Percentiles rank a stretch among this genome's conserved stretches.
Evolutionary conservation across 2,888 invertebrate species (phyloP).

Genomic region (Eupithecia inturbata): DNA sequence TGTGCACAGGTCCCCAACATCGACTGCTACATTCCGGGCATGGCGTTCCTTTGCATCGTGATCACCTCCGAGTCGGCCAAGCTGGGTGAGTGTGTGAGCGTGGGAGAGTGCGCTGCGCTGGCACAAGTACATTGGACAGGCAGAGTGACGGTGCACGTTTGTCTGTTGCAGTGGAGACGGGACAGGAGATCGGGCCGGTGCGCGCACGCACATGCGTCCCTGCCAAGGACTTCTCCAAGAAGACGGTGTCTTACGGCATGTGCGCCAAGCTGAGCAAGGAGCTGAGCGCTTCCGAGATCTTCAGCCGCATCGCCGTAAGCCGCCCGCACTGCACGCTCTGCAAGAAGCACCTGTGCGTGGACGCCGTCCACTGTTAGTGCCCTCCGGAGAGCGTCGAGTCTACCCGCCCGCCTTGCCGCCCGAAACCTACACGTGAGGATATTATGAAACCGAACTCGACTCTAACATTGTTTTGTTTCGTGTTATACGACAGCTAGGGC

Average conservation of each 20-base stretch:
- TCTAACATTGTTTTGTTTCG: slow-evolving; percentile 32
- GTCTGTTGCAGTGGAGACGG: slow-evolving; percentile 68
- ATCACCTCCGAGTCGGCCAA: slow-evolving; percentile 79
- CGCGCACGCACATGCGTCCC: slow-evolving; percentile 79
- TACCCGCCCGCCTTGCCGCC: background rate
- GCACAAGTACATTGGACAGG: background rate
- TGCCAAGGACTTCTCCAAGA: slow-evolving; percentile 77
- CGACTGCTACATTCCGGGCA: slow-evolving; percentile 80
- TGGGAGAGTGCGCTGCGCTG: background rate
- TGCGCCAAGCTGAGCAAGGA: slow-evolving; percentile 78
- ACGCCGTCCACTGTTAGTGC: slow-evolving; percentile 67
- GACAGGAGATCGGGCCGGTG: slow-evolving; percentile 78
- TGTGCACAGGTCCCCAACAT: slow-evolving; percentile 73
- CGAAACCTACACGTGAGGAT: slow-evolving; percentile 11
- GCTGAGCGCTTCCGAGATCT: slow-evolving; percentile 76
- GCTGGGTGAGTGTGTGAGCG: slow-evolving; percentile 55
- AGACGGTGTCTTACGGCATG: slow-evolving; percentile 76
- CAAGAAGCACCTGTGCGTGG: slow-evolving; percentile 75
- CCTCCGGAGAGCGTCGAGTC: background rate
- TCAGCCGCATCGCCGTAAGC: slow-evolving; percentile 73
- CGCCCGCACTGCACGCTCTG: slow-evolving; percentile 76
- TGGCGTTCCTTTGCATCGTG: slow-evolving; percentile 77
- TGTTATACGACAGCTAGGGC: slow-evolving; percentile 13
- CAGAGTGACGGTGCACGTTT: background rate
- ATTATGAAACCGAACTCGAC: slow-evolving; percentile 31